Evolutionary conservation across 53 echinoderm and acorn worm genomes (phyloP).

Genomic region (Glandiceps talaboti): DNA sequence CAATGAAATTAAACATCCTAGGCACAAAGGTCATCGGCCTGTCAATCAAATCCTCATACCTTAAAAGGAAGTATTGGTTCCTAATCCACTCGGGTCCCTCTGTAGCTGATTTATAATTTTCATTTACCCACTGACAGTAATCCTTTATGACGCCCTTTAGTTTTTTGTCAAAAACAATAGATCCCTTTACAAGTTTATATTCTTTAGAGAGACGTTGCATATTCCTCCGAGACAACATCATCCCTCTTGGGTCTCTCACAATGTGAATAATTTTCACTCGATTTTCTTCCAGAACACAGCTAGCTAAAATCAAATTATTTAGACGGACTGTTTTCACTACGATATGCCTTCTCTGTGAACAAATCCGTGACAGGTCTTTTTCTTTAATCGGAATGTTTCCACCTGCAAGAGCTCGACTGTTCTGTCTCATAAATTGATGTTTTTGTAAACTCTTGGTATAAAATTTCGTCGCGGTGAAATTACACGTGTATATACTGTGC

Average conservation of each 20-base stretch:
- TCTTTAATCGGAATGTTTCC: background rate
- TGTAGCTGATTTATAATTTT: background rate
- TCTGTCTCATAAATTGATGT: background rate
- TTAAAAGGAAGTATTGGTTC: background rate
- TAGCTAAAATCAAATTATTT: background rate
- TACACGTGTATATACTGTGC: background rate
- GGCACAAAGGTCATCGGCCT: background rate
- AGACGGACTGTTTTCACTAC: background rate
- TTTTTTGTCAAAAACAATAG: background rate
- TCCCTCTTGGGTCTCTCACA: background rate
- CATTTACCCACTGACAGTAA: background rate
- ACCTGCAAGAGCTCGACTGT: background rate
- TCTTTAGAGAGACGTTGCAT: background rate
- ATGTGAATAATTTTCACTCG: background rate
- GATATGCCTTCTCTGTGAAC: background rate
- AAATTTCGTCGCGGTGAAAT: background rate
- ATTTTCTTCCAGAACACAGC: background rate
- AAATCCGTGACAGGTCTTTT: background rate
- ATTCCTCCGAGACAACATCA: background rate
- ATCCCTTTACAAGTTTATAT: background rate
- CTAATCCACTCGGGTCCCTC: background rate
- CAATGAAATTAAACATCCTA: background rate
- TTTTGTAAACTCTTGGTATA: background rate
- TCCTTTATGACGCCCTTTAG: background rate
- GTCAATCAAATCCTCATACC: background rate